Percentiles rank a stretch among this genome's conserved stretches.
phyloP scores from a whole-genome alignment of 2,888 invertebrate genomes.

The Diaprepes abbreviatus region DNA sequence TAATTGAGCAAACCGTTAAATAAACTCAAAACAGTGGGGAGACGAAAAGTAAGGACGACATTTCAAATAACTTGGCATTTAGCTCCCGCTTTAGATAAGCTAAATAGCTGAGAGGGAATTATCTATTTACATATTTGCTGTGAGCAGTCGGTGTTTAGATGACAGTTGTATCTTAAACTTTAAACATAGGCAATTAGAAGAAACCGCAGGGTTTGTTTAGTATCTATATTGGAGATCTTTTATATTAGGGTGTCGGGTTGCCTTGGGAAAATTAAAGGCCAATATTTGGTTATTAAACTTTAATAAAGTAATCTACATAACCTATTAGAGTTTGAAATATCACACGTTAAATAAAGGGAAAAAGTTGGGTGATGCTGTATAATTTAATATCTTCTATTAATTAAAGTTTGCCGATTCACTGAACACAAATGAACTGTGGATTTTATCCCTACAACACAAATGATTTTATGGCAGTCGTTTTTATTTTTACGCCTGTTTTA shows the following conservation, averaged over 20 bases:
- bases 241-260: not conserved
- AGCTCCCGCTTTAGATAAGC: constrained; percentile 9
- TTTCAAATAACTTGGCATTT: constrained; percentile 20
- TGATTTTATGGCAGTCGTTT: too few species aligned
- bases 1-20: too few species aligned
- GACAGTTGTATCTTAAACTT: constrained; percentile 30
- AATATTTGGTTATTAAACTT: not conserved
- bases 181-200: constrained; percentile 21
- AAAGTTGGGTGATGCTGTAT: too few species aligned
- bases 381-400: too few species aligned
- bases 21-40: too few species aligned
- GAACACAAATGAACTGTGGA: too few species aligned
- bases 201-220: constrained; percentile 5
- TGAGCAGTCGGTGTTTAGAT: constrained; percentile 10
- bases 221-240: constrained; percentile 7
- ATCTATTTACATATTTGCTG: constrained; percentile 22
- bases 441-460: too few species aligned
- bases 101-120: constrained; percentile 8
- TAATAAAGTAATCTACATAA: too few species aligned
- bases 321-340: too few species aligned
- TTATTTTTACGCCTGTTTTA: too few species aligned
- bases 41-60: constrained; percentile 7
- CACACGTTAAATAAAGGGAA: too few species aligned
- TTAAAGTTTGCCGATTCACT: too few species aligned
- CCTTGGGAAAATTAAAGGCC: not conserved